Evolutionary conservation across 1,140 invertebrate genomes (phyloP).

Genomic region (Drosophila aff.): DNA sequence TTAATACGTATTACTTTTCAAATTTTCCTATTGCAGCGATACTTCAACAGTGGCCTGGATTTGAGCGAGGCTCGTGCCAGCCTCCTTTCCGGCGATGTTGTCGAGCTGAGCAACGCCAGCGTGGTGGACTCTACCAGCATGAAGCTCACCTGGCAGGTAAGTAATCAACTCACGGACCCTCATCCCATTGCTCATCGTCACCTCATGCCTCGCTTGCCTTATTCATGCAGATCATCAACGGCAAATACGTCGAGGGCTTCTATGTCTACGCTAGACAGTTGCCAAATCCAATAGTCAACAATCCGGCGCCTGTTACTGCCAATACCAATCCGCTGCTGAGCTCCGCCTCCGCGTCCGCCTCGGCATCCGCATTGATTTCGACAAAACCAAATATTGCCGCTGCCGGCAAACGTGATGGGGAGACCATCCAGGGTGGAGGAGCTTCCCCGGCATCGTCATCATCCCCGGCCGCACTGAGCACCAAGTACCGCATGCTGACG

Average conservation of each 20-base stretch:
- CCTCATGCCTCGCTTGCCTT: slow-evolving; percentile 25
- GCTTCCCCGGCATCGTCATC: slow-evolving; percentile 8
- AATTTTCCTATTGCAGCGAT: slow-evolving; percentile 40
- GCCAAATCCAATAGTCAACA: slow-evolving; percentile 71
- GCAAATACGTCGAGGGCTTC: slow-evolving; percentile 89
- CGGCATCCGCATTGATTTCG: slow-evolving; percentile 83
- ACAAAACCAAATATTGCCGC: slow-evolving; percentile 84
- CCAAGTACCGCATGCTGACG: slow-evolving; percentile 88
- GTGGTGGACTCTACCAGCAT: slow-evolving; percentile 93
- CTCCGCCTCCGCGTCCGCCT: slow-evolving; percentile 56
- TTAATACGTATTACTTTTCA: not conserved
- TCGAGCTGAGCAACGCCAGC: slow-evolving; percentile 92
- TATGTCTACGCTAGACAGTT: slow-evolving; percentile 87
- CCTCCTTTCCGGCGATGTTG: slow-evolving; percentile 90
- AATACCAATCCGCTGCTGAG: slow-evolving; percentile 72
- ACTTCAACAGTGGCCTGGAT: slow-evolving; percentile 86
- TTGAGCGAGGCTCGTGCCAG: slow-evolving; percentile 88
- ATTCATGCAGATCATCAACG: slow-evolving; percentile 86
- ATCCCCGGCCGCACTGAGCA: slow-evolving; percentile 47
- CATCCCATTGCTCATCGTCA: slow-evolving; percentile 37
- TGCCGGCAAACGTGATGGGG: slow-evolving; percentile 81
- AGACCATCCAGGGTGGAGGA: slow-evolving; percentile 36
- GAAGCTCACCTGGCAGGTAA: slow-evolving; percentile 93
- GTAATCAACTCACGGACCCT: slow-evolving; percentile 25
- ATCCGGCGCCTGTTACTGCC: slow-evolving; percentile 42